phyloP scores from a whole-genome alignment of 2,888 invertebrate genomes.

The Trilocha varians region DNA sequence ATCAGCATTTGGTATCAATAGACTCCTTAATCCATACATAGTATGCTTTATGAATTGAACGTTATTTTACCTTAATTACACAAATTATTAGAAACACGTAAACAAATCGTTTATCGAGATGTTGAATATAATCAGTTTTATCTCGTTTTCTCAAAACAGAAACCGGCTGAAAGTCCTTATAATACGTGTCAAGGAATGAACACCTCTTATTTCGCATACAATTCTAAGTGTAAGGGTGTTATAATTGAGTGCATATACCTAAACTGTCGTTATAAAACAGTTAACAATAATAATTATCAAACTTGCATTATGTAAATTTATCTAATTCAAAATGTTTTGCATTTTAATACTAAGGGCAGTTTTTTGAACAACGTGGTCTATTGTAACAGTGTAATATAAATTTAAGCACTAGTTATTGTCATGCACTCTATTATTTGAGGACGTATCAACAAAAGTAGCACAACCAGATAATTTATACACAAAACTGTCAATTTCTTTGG shows the following conservation, averaged over 20 bases:
- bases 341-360: slow-evolving; percentile 4
- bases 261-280: not conserved
- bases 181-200: slow-evolving; percentile 1
- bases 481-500: no score
- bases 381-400: slow-evolving; percentile 28
- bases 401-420: slow-evolving; percentile 69
- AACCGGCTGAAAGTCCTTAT: no score
- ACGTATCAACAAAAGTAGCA: no score
- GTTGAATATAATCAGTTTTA: no score
- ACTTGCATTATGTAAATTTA: not conserved
- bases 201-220: not conserved
- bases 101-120: no score
- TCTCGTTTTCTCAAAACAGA: no score
- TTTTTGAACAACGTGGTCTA: slow-evolving; percentile 5
- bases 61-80: no score
- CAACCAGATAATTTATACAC: no score
- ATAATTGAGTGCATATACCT: not conserved
- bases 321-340: not conserved
- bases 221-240: not conserved
- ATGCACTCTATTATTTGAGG: slow-evolving; percentile 51
- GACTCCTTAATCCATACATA: no score
- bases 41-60: no score
- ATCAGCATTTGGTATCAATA: no score
- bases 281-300: not conserved
- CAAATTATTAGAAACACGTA: no score